Evolutionary conservation across 2,113 vertebrate species (phyloP).

Genomic region (Campylomormyrus numenius): DNA sequence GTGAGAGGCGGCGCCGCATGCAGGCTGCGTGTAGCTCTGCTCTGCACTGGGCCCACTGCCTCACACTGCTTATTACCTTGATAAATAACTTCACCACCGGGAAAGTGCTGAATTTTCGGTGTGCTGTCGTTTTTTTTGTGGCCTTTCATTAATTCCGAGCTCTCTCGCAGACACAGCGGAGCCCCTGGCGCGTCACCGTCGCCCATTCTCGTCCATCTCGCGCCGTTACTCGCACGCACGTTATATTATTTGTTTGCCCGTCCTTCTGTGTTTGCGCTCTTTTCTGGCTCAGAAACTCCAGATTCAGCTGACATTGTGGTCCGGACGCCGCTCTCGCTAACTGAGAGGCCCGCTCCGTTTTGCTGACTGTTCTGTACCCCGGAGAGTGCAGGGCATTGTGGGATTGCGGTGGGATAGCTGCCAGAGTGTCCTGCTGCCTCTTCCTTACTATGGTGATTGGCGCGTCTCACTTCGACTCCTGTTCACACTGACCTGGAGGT

Average conservation of each 20-base stretch:
- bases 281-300: neutral
- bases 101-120: slow-evolving; percentile 97
- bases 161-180: slow-evolving; percentile 72
- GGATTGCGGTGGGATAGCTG: neutral
- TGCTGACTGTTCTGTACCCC: neutral
- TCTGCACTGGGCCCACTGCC: slow-evolving; percentile 75
- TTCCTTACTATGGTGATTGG: neutral
- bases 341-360: neutral
- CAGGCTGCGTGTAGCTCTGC: slow-evolving; percentile 67
- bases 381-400: neutral
- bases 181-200: neutral
- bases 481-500: neutral
- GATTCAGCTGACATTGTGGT: neutral
- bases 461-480: neutral
- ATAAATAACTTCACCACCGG: slow-evolving; percentile 95
- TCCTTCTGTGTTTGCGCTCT: neutral
- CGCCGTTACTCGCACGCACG: neutral
- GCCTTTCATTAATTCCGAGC: slow-evolving; percentile 95
- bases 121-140: slow-evolving; percentile 89
- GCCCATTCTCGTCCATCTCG: neutral
- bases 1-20: slow-evolving; percentile 70
- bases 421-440: neutral
- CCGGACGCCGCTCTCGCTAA: neutral
- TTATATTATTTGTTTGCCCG: neutral
- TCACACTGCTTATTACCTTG: slow-evolving; percentile 98